These are phyloP conservation scores for Meloe dianella DNA, from an alignment of 2,888 invertebrate genomes.

Conservation along the genomic window DNA sequence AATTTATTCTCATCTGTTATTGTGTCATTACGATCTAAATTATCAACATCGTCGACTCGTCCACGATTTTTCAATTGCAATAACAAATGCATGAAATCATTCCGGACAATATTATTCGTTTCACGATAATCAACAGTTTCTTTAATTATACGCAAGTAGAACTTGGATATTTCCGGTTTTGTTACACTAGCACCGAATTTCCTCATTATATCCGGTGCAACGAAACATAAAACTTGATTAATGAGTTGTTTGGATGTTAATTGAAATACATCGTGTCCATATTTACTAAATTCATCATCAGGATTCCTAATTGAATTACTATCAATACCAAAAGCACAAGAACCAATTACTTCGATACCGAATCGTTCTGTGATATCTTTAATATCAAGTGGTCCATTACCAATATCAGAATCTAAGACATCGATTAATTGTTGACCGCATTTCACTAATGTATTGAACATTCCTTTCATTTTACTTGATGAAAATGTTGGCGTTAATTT, in stretches of 20 bases:
- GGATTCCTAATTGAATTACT: constrained; percentile 62
- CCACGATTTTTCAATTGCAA: constrained; percentile 56
- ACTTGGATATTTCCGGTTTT: constrained; percentile 25
- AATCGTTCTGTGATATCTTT: constrained; percentile 58
- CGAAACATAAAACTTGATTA: not conserved
- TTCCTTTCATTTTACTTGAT: constrained; percentile 39
- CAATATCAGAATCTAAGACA: constrained; percentile 36
- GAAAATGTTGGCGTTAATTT: constrained; percentile 39
- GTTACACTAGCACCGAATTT: not conserved
- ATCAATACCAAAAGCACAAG: not conserved
- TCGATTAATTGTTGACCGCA: constrained; percentile 40
- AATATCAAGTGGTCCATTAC: constrained; percentile 52
- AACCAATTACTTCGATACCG: constrained; percentile 60
- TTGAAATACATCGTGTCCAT: constrained; percentile 38
- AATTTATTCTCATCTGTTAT: constrained; percentile 17
- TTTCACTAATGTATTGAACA: constrained; percentile 34
- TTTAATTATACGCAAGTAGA: constrained; percentile 47
- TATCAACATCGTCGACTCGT: constrained; percentile 19
- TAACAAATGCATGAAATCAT: constrained; percentile 64
- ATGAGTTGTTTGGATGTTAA: not conserved
- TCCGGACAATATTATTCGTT: constrained; percentile 56
- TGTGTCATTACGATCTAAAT: not conserved
- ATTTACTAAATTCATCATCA: constrained; percentile 59
- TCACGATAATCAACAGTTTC: constrained; percentile 59
- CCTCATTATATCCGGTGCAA: not conserved